Percentiles rank a stretch among this genome's conserved stretches.
Conservation (phyloP, 2,113 vertebrate species). For the Heterotis niloticus region DNA sequence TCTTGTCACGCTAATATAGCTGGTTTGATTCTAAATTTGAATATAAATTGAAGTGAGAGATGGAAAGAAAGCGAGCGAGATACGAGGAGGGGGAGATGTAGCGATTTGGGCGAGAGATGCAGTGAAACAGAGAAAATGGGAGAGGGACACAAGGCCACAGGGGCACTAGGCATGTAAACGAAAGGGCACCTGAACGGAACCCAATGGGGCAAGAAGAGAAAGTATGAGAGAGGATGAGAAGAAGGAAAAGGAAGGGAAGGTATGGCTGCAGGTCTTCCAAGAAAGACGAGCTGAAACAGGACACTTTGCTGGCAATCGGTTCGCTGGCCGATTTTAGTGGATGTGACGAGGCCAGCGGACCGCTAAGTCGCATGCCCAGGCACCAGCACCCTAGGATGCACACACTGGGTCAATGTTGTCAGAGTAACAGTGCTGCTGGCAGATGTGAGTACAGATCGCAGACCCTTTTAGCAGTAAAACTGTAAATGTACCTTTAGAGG, state of each 20-base stretch:
- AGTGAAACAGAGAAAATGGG: background rate
- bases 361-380: background rate
- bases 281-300: background rate
- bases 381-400: no score
- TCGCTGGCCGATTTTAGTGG: constrained; percentile 8
- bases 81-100: background rate
- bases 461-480: no score
- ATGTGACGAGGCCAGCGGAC: constrained; percentile 1
- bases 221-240: background rate
- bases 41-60: constrained; percentile 21
- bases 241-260: background rate
- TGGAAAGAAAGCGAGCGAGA: background rate
- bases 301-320: constrained; percentile 3
- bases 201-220: background rate
- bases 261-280: no score
- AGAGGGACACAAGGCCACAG: background rate
- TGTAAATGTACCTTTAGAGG: no score
- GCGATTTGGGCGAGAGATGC: background rate
- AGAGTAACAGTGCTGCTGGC: no score
- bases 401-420: no score
- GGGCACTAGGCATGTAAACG: background rate
- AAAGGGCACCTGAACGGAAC: background rate
- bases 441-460: no score
- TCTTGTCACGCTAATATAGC: constrained; percentile 4
- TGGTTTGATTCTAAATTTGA: constrained; percentile 6